These are phyloP conservation scores for Drosophila sulfurigaster DNA, from an alignment of 1,140 invertebrate species.

Conservation along the genomic window DNA sequence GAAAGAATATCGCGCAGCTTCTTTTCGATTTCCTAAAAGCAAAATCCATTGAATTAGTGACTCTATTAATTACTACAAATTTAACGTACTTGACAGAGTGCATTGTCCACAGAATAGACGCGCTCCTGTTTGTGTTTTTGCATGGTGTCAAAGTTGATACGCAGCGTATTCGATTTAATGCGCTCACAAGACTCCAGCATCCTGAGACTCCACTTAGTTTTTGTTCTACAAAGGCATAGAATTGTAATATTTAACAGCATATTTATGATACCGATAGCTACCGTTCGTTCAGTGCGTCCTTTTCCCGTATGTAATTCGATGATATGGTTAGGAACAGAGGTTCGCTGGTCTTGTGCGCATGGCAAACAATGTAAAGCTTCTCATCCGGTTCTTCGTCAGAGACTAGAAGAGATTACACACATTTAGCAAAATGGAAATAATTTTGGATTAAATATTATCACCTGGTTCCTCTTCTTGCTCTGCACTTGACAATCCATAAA, in stretches of 20 bases:
- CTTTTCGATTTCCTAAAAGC: conserved; percentile 85
- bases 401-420: conserved; percentile 36
- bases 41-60: neutral
- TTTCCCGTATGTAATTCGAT: conserved; percentile 79
- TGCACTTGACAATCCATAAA: conserved; percentile 39
- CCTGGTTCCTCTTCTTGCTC: conserved; percentile 55
- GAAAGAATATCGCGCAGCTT: conserved; percentile 86
- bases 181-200: conserved; percentile 86
- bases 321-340: conserved; percentile 80
- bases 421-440: neutral
- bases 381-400: conserved; percentile 81
- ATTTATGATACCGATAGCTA: conserved; percentile 24
- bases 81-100: conserved; percentile 86
- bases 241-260: neutral
- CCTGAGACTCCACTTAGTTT: conserved; percentile 87
- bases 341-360: conserved; percentile 60
- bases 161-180: conserved; percentile 85
- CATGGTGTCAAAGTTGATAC: conserved; percentile 88
- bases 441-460: conserved; percentile 18
- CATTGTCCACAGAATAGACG: conserved; percentile 86
- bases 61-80: too few species aligned
- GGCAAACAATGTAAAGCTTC: conserved; percentile 74
- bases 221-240: conserved; percentile 82
- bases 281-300: conserved; percentile 77
- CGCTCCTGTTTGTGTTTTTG: conserved; percentile 86